Conservation (phyloP, 2,797 vertebrate species). For the Bradypodion pumilum region DNA sequence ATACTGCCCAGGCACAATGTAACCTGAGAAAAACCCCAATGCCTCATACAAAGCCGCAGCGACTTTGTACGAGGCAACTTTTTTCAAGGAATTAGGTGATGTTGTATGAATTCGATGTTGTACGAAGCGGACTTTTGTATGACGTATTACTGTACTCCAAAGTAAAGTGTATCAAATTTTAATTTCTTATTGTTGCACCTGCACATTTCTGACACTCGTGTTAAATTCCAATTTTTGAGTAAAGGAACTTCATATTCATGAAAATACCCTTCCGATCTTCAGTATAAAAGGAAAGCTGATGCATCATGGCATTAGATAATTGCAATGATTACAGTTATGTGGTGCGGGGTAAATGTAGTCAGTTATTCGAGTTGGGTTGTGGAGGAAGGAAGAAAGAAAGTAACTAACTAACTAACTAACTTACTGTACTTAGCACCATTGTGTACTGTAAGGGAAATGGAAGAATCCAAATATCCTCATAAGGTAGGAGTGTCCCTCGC, state of each 20-base stretch:
- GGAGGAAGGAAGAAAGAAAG: not conserved
- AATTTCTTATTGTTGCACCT: constrained; percentile 76
- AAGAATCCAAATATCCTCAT: not conserved
- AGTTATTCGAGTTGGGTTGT: not conserved
- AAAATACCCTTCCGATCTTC: not conserved
- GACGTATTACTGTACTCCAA: no score
- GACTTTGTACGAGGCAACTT: no score
- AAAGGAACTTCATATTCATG: constrained; percentile 47
- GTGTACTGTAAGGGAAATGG: not conserved
- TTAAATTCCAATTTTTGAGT: constrained; percentile 55
- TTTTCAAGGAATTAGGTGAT: no score
- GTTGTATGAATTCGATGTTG: no score
- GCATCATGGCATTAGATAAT: constrained; percentile 5
- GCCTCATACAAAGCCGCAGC: no score
- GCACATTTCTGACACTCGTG: constrained; percentile 69
- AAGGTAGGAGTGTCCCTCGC: no score
- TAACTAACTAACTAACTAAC: no score
- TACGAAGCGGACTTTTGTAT: no score
- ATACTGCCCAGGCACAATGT: no score
- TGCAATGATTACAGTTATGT: constrained; percentile 27
- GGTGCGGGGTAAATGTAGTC: not conserved
- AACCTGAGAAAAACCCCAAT: no score
- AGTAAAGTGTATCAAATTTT: constrained; percentile 67
- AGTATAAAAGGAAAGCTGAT: not conserved
- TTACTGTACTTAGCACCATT: not conserved